Base-by-base conservation (phyloP, 2,888 invertebrate genomes). In the Nesidiocoris tenuis region DNA sequence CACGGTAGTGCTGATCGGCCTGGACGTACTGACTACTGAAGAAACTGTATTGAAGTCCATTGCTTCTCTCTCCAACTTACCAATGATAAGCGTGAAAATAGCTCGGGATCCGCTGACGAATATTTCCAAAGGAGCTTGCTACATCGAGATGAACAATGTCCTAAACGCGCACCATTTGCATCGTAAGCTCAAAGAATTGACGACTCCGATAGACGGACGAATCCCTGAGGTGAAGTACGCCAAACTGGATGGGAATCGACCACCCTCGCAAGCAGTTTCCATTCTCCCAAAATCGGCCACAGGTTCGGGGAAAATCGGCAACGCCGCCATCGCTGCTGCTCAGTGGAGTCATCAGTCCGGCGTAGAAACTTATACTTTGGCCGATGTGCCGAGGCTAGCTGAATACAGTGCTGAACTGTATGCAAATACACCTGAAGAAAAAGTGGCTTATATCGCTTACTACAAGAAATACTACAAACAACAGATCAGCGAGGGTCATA, bases 321-420 rank as follows among this genome's bases (percentile, higher is more conserved):
- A 82, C 78, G 83, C 83, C 23, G 85, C 85, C 1, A 80, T 85
- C 22, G 85, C 84, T 65, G 85, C 85, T 63, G 85, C 85, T 23
- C 84, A 85, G 77, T 84, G 85, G 84, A 84, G 83, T 74, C 83
- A 84, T 79, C 83, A 83, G 64, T 39, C 54, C 16, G 63, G 25
- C 16, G 70, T 22, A 9, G 61, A 64, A 24, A 85, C 84, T 55
- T 88, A 88, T 79, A 88, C 88, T 0, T 82, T 90, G 80, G 87
- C 87, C 7, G 91, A 91, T 82, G 90, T 92, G 7, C 88, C 90
- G 1, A 88, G 88, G 79, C 84, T 92, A 79, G 91, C 92, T 0
- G 91, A 92, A 81, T 92, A 91, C 81, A 90, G 91, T 81, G 91
- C 92, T 5, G 87, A 88, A 74, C 82, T 91, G 80, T 92, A 92